Evolutionary conservation across 1,140 invertebrate genomes (phyloP).

Genomic region (Hylyphantes graminicola): DNA sequence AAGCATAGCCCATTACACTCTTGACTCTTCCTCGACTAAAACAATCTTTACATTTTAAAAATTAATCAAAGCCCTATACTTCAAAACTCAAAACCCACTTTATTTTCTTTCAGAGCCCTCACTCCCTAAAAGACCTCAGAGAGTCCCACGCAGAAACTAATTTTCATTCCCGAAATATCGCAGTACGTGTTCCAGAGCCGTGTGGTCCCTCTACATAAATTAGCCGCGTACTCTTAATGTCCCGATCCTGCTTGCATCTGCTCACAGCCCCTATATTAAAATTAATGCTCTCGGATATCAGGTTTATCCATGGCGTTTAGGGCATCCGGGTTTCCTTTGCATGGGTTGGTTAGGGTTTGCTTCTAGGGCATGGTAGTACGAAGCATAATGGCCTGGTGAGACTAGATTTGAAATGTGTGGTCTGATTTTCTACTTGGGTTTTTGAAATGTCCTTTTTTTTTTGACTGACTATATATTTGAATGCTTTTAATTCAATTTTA

Average conservation of each 20-base stretch:
- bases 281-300: constrained; percentile 54
- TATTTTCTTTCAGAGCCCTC: too few relatives aligned
- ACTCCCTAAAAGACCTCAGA: constrained; percentile 7
- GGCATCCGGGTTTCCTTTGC: constrained; percentile 33
- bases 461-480: too few relatives aligned
- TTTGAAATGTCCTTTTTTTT: too few relatives aligned
- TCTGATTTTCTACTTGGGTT: too few relatives aligned
- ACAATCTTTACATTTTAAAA: too few relatives aligned
- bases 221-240: constrained; percentile 50
- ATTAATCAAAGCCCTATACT: too few relatives aligned
- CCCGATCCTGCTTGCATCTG: constrained; percentile 9
- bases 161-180: constrained; percentile 56
- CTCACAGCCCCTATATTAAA: constrained; percentile 46
- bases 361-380: constrained; percentile 3
- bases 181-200: constrained; percentile 4
- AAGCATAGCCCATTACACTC: too few relatives aligned
- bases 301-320: constrained; percentile 52
- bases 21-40: too few relatives aligned
- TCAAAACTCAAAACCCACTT: too few relatives aligned
- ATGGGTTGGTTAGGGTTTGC: not conserved
- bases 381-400: not conserved
- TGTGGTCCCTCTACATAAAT: constrained; percentile 33
- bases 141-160: constrained; percentile 38
- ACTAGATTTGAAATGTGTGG: too few relatives aligned
- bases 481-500: too few relatives aligned